Conservation (phyloP, 2,113 vertebrate species). For the Hydrolagus affinis region DNA sequence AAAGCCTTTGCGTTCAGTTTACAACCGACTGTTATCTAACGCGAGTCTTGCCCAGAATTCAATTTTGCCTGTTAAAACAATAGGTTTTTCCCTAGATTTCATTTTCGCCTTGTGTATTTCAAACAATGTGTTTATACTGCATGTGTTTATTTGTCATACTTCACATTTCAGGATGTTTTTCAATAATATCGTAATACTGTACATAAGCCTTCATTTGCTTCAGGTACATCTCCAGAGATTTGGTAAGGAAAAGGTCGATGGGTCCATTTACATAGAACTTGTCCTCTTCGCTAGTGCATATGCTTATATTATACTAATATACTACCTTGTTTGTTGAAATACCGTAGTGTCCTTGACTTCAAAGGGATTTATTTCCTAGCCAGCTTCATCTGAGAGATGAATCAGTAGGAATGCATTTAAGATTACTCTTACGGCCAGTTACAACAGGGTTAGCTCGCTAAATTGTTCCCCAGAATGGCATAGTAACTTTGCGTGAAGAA, state of each 20-base stretch:
- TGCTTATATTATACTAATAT: background rate
- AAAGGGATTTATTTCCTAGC: background rate
- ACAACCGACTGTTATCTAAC: background rate
- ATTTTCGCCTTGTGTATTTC: too few species aligned
- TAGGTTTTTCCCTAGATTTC: background rate
- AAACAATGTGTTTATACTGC: too few species aligned
- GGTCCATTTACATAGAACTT: background rate
- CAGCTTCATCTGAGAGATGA: background rate
- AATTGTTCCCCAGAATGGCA: background rate
- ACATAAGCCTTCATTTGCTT: too few species aligned
- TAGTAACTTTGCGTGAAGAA: background rate
- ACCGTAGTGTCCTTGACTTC: too few species aligned
- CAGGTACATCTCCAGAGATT: too few species aligned
- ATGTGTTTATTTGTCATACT: too few species aligned
- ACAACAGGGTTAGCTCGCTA: background rate
- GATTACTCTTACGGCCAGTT: background rate
- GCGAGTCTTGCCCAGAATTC: background rate
- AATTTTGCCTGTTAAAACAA: too few species aligned
- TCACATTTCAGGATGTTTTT: too few species aligned
- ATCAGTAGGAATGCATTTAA: background rate
- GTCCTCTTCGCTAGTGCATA: background rate
- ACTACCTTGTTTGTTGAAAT: background rate
- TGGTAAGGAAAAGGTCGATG: background rate
- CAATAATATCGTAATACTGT: too few species aligned
- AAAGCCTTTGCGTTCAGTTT: background rate